Conservation (phyloP, 1,140 invertebrate genomes). For the Campoletis sonorensis region DNA sequence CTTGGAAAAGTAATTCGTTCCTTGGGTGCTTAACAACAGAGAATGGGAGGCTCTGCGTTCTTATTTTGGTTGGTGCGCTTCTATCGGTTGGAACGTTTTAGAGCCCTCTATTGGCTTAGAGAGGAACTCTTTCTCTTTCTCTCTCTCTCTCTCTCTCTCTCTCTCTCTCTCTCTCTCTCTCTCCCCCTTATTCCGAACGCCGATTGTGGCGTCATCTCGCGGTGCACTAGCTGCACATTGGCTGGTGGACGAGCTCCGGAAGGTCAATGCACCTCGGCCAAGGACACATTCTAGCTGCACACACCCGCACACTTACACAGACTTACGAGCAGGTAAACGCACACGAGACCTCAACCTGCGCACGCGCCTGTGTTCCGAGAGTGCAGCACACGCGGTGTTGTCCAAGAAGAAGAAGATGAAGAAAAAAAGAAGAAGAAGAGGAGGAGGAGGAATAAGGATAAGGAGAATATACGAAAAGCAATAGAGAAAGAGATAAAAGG, state of each 20-base stretch:
- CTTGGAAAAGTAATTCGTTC: background rate
- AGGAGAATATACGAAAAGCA: slow-evolving; percentile 15
- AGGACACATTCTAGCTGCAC: slow-evolving; percentile 70
- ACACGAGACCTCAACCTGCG: slow-evolving; percentile 23
- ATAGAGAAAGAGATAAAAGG: slow-evolving; percentile 16
- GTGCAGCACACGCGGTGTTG: slow-evolving; percentile 5
- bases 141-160: background rate
- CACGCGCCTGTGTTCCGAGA: background rate
- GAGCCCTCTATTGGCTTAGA: slow-evolving; percentile 24
- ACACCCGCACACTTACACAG: slow-evolving; percentile 55
- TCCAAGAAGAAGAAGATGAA: background rate
- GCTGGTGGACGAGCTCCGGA: slow-evolving; percentile 57
- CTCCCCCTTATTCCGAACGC: background rate
- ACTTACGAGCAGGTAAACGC: slow-evolving; percentile 21
- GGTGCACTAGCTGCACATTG: slow-evolving; percentile 41
- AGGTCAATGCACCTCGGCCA: slow-evolving; percentile 70
- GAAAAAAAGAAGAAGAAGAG: background rate
- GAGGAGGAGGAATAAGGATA: background rate
- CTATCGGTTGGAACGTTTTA: slow-evolving; percentile 24
- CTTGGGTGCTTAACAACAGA: background rate
- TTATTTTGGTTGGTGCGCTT: slow-evolving; percentile 16
- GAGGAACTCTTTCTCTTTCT: background rate
- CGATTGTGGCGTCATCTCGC: slow-evolving; percentile 21
- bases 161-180: background rate
- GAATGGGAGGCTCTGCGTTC: background rate